phyloP scores from a whole-genome alignment of 2,113 vertebrate genomes.

The Anthoscopus minutus region DNA sequence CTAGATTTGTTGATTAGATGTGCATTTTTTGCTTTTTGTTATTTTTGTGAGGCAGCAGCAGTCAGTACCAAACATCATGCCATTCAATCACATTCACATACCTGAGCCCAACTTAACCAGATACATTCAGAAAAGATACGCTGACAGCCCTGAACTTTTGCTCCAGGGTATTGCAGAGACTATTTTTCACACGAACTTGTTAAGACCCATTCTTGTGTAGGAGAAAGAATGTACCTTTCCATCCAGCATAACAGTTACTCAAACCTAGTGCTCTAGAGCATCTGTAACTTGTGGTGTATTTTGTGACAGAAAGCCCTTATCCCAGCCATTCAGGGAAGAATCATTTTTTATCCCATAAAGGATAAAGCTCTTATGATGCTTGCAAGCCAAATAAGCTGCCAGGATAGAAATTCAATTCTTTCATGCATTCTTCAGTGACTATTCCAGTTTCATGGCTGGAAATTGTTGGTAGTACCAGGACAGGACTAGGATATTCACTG shows the following conservation, averaged over 20 bases:
- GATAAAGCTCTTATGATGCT: neutral
- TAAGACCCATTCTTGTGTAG: neutral
- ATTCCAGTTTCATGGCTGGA: neutral
- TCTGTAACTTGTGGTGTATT: neutral
- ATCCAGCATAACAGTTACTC: neutral
- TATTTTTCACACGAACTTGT: neutral
- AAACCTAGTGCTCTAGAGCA: neutral
- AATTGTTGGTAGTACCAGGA: neutral
- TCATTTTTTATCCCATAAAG: neutral
- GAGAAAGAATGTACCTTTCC: neutral
- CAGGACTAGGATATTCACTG: neutral
- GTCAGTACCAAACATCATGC: neutral
- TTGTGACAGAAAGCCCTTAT: neutral
- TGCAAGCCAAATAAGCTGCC: neutral
- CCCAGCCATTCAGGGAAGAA: neutral
- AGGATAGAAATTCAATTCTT: slow-evolving; percentile 8
- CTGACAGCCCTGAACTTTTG: neutral
- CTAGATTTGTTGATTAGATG: neutral
- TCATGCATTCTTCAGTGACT: neutral
- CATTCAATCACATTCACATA: slow-evolving; percentile 3
- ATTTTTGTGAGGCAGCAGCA: neutral
- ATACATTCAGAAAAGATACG: neutral
- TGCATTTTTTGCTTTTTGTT: neutral
- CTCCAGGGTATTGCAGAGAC: neutral
- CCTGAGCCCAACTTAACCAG: neutral